Base-by-base conservation (phyloP, 1,140 invertebrate species). In the Zaprionus nigranus region DNA sequence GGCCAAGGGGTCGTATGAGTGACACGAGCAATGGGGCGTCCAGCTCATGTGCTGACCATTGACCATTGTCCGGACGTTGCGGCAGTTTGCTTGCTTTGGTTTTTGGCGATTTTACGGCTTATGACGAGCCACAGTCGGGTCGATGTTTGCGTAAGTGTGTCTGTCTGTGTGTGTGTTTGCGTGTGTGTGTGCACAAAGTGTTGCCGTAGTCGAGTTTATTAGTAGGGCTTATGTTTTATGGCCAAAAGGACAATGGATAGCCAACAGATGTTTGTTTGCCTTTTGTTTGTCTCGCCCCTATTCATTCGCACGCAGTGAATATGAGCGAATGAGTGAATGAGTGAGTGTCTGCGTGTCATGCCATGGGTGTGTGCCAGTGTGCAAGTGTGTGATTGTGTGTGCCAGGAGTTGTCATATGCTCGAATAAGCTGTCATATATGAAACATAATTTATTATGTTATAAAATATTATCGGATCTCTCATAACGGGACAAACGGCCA, bases 61-160 rank as follows among this genome's bases (percentile, higher is more conserved):
- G 78, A 65, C 81, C 75, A 81, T 81, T 88, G 84, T 84, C 62
- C 85, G 43, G 24, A 46, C 71, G 65, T 68, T 61, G 64, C 64
- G 75, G 82, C 75, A 77, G 82, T 87, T 87, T 83, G 77, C 81
- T 81, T 78, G 84, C 77, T 88, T 76, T 90, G 86, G 81, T 90
- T 90, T 90, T 90, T 85, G 85, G 85, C 85, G 85, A 90, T 90
- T 90, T 90, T 85, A 90, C 85, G 85, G 85, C 86, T 90, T 90
- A 90, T 90, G 81, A 82, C 81, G 80, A 82, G 83, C 80, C 79
- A 75, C 54, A 86, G 66, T 69, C 67, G 40, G 63, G 59, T 58
- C 28, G 22, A 11, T 61, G 34, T 75, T 22, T 51, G 40, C 40
- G 38, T 36, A 34, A 46, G 20, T 65, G 30, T 79, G 49, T 62